Conservation (phyloP, 2,888 invertebrate species). For the Linnaemya vulpina region DNA sequence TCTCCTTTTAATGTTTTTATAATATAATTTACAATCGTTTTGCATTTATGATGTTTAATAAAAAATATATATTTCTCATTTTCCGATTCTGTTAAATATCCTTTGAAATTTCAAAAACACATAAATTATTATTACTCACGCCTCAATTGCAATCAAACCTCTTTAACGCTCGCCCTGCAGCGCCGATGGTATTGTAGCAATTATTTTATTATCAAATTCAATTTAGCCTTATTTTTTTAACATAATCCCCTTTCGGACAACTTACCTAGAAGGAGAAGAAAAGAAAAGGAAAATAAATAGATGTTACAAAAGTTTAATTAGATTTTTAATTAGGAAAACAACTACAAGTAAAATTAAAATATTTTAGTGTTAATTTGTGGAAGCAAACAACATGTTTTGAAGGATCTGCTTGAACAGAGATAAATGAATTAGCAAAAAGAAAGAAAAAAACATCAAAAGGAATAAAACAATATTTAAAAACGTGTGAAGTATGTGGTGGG, state of each 20-base stretch:
- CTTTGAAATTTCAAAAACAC: neutral
- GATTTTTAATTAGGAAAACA: constrained; percentile 57
- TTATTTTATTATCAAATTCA: constrained; percentile 50
- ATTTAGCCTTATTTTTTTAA: constrained; percentile 34
- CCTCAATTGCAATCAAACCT: neutral
- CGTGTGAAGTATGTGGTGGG: neutral
- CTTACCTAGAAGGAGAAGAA: constrained; percentile 65
- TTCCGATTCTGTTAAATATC: neutral
- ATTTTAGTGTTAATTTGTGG: constrained; percentile 49
- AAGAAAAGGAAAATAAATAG: constrained; percentile 9
- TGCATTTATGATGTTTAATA: too few species aligned
- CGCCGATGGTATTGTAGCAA: constrained; percentile 8
- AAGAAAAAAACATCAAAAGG: neutral
- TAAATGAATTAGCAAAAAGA: constrained; percentile 7
- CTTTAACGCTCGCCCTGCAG: too few species aligned
- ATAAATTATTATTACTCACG: neutral
- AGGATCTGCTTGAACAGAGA: constrained; percentile 23
- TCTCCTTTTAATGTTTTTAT: too few species aligned
- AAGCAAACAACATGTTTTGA: constrained; percentile 37
- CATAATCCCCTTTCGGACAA: constrained; percentile 60
- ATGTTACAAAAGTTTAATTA: constrained; percentile 68
- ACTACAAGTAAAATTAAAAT: neutral
- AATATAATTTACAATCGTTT: too few species aligned
- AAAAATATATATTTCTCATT: too few species aligned
- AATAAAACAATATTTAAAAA: neutral